Conservation (phyloP, 2,888 invertebrate genomes). For the Strigamia crassipes region DNA sequence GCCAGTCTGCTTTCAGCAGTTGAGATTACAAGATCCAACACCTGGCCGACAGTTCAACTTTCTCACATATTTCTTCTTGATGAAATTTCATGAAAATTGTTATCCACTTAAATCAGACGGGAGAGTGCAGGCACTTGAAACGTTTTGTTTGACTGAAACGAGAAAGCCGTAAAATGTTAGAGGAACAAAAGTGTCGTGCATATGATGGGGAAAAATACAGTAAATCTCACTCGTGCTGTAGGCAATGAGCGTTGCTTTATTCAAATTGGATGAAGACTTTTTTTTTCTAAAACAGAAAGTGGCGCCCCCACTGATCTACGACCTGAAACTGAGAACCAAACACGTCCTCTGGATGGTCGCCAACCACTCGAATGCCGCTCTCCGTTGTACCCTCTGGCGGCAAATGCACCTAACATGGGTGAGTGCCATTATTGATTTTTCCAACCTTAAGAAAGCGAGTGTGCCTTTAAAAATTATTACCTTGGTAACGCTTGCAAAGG, state of each 20-base stretch:
- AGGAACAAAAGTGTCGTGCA: conserved; percentile 38
- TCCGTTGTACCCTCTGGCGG: conserved; percentile 36
- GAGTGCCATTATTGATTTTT: conserved; percentile 32
- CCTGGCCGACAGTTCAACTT: conserved; percentile 20
- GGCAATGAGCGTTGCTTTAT: conserved; percentile 40
- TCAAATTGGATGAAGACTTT: conserved; percentile 23
- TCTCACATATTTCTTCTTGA: conserved; percentile 24
- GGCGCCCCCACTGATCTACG: conserved; percentile 38
- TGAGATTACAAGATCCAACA: neutral
- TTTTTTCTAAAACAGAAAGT: conserved; percentile 23
- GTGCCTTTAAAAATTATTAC: conserved; percentile 40
- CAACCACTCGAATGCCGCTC: conserved; percentile 37
- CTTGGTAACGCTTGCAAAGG: conserved; percentile 37
- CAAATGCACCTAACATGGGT: conserved; percentile 40
- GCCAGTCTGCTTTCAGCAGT: neutral
- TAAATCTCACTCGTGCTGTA: conserved; percentile 17
- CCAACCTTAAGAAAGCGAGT: conserved; percentile 15
- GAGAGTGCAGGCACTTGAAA: conserved; percentile 22
- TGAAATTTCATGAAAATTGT: conserved; percentile 32
- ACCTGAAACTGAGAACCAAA: conserved; percentile 33
- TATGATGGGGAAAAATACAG: conserved; percentile 35
- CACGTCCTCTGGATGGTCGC: conserved; percentile 26
- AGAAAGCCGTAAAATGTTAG: neutral
- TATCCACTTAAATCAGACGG: conserved; percentile 38
- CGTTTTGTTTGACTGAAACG: conserved; percentile 27